A percentile compares a stretch with the other conserved stretches of the same genome.
Evolutionary conservation across 2,797 vertebrate genomes (phyloP).

Genomic region (Tauraco hartlaubi): DNA sequence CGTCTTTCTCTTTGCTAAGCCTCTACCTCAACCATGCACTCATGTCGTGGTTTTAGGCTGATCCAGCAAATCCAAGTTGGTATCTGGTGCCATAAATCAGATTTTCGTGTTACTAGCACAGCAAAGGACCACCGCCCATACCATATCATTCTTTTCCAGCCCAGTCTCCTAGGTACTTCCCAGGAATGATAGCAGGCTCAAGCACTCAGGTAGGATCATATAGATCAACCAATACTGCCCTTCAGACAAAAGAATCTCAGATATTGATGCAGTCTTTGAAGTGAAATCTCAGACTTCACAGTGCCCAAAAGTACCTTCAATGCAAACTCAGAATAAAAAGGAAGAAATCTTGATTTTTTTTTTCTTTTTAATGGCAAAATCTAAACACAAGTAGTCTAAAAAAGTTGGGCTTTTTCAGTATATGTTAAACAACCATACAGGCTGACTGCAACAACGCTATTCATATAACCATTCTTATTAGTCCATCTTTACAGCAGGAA

Average conservation of each 20-base stretch:
- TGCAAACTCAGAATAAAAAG: background rate
- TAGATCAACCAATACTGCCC: background rate
- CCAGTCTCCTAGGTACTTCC: background rate
- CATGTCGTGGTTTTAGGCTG: too few species aligned
- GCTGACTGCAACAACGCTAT: slow-evolving; percentile 4
- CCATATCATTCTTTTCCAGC: background rate
- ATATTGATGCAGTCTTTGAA: background rate
- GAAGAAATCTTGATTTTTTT: background rate
- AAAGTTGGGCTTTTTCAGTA: background rate
- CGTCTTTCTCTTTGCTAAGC: background rate
- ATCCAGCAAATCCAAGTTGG: background rate
- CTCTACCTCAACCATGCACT: background rate
- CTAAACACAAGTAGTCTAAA: background rate
- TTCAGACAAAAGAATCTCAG: background rate
- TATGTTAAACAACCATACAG: background rate
- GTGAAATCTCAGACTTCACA: background rate
- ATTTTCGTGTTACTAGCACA: background rate
- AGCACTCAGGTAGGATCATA: background rate
- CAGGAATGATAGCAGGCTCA: background rate
- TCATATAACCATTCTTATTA: slow-evolving; percentile 43
- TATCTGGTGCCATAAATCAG: background rate
- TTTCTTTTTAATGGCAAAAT: background rate
- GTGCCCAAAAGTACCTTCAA: background rate
- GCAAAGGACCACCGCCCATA: background rate
- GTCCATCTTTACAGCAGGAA: slow-evolving; percentile 43